Base-by-base conservation (phyloP, 92 coral and sea anemone genomes). In the Muricea muricata region DNA sequence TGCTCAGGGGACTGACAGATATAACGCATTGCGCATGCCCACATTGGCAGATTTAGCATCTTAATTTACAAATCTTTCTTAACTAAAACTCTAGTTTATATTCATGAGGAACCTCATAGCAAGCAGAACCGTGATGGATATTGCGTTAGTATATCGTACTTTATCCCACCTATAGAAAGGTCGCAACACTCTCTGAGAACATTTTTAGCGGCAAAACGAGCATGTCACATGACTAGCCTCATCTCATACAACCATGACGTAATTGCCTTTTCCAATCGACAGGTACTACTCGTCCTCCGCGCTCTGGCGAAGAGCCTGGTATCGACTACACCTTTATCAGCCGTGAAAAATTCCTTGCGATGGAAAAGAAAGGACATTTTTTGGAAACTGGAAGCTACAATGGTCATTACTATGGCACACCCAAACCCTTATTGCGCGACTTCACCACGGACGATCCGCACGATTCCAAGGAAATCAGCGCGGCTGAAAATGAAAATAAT, bases 251-350 rank as follows among this genome's bases (percentile, higher is more conserved):
- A 8, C 37, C 25, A 25, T 61, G 63, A 26, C 25, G 15, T 13
- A 24, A 12, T 14, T 32, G 11, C 29, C 39, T 11, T 4, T 55
- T 26, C 30, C n/a, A 17, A 25, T 29, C 24, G 0, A 30, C 71
- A 78, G 83, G 83, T 46, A 78, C 83, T 34, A 78, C 83, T 58
- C 71, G 83, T 7, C 48, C 48, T 28, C 83, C 69, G 31, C 48
- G 83, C 21, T n/a, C 83, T 18, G 63, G 83, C 18, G 83, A 78
- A 55, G 83, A 78, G 70, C 52, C 83, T 33, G 83, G 83, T 13
- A 57, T 78, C 33, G 83, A 78, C 34, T 78, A 78, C 71, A 39
- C 58, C 31, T 78, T 78, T 28, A 34, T 78, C 0, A 78, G 83
- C 35, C 37, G 29, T 24, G 83, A 78, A 78, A 78, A 57, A 57